Conservation (phyloP, 2,888 invertebrate species). For the Oscheius sp. region DNA sequence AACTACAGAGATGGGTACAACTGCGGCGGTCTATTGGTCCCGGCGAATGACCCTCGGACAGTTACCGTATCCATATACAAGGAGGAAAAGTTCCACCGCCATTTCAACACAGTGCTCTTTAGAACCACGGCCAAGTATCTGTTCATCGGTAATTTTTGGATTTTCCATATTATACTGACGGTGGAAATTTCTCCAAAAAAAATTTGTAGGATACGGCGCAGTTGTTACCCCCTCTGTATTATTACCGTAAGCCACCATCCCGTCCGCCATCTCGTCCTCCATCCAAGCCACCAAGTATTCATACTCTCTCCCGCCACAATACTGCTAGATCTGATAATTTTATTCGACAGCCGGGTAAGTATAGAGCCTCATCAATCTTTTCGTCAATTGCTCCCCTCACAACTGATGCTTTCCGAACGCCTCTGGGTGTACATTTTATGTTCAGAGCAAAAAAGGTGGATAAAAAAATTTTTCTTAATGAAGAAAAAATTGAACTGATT, state of each 20-base stretch:
- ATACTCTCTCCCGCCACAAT: conserved; percentile 49
- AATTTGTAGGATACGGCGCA: conserved; percentile 7
- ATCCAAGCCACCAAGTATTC: conserved; percentile 46
- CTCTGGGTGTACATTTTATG: too few species aligned
- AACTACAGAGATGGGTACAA: conserved; percentile 51
- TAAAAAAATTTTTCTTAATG: too few species aligned
- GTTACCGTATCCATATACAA: conserved; percentile 2
- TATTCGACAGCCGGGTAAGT: background rate
- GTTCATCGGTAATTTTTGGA: conserved; percentile 17
- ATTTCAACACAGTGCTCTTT: conserved; percentile 31
- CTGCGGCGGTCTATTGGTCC: conserved; percentile 56
- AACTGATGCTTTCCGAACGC: too few species aligned
- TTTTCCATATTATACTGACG: too few species aligned
- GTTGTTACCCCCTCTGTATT: conserved; percentile 37
- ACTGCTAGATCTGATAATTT: conserved; percentile 36
- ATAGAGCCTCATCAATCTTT: too few species aligned
- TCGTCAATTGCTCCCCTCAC: too few species aligned
- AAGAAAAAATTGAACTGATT: too few species aligned
- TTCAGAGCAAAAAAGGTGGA: too few species aligned
- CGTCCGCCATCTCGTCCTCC: conserved; percentile 51
- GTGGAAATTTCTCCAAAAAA: background rate
- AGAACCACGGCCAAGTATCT: conserved; percentile 32
- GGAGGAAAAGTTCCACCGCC: conserved; percentile 37
- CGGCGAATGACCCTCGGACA: conserved; percentile 52
- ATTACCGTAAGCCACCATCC: conserved; percentile 51